Evolutionary conservation across 2,797 vertebrate species (phyloP), one percentile per base, ranked within the genome.

Genomic region (Steatocranus sp.): DNA sequence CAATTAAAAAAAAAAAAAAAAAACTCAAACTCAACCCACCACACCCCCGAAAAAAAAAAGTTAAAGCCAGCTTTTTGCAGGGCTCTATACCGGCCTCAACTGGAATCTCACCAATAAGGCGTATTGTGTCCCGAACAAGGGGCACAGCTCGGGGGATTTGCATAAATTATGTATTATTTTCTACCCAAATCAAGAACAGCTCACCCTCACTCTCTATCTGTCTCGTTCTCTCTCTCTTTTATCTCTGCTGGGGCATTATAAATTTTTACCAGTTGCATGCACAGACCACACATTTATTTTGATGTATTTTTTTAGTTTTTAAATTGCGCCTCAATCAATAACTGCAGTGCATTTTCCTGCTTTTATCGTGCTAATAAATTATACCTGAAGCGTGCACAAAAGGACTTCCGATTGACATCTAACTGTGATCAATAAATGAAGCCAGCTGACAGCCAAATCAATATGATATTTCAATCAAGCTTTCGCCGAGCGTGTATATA

Each of bases 151-250:
- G 68, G 92, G 58, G 96, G 96, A 97, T 96, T 96, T 96, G 89
- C 96, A 96, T 96, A 96, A 88, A 96, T 96, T 96, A 96, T 96
- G 93, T 93, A 94, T 96, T 93, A 95, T 96, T 95, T 96, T 94
- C 89, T 90, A 88, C 78, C 91, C 93, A 94, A 94, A 96, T 95
- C 94, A 94, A 95, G 93, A 94, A 88, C 89, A 87, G 86, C 86
- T 86, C 83, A 81, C 89, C 83, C 87, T 88, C 87, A 25, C 63
- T 76, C 78, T 84, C 79, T 82, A 61, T 86, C 79, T 81, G 32
- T 61, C 56, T 61, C 56, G 56, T 36, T 20, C 32, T 61, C 32
- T 76, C 77, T 84, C 77, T 86, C 80, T 82, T 88, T 89, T 75
- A 76, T 89, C 89, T 91, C 88, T 81, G 73, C 70, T 50, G 58